Evolutionary conservation across 2,888 invertebrate genomes (phyloP), one percentile per base, ranked within the genome.

Genomic region (Esperia sulphurella): DNA sequence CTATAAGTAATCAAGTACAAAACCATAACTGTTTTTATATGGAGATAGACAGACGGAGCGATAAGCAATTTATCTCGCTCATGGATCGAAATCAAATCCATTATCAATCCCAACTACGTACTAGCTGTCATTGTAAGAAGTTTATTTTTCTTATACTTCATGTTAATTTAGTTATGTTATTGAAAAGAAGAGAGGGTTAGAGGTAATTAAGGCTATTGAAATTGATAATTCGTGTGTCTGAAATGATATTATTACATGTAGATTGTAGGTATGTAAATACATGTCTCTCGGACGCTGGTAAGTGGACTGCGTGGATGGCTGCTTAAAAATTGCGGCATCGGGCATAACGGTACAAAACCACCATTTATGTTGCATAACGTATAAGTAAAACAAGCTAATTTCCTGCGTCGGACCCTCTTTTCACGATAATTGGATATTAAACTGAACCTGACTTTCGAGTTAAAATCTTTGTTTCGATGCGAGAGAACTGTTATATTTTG

Each of bases 331-430:
- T 74, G 70, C 76, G 69, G 71, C 65, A 66, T 71, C 68, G 68
- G 57, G 57, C 48, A 49, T 83, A 83, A 83, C 85, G 80, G 84
- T 76, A 80, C 70, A 62, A 77, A 77, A 77, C 68, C 64, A 71
- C 77, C 69, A 77, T 72, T 75, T 79, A 74, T 63, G 71, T 74
- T 79, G 71, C 72, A 69, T 77, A 77, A 77, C 64, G 65, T 65
- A 68, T 37, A 68, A 72, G 71, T 73, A 65, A 73, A 75, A 76
- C 68, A 71, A 75, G 71, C 66, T 76, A 75, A 83, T 84, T 84
- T 84, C 78, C 80, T 77, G 75, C 65, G 61, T 55, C 65, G 62
- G 61, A 55, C 65, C 63, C 68, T 73, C 70, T 74, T 75, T 73
- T 75, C 71, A 70, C 30, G 31, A 45, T 51, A 48, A 45, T 71